phyloP scores from a whole-genome alignment of 92 coral and sea anemone species.

The Anthopleura xanthogrammica region DNA sequence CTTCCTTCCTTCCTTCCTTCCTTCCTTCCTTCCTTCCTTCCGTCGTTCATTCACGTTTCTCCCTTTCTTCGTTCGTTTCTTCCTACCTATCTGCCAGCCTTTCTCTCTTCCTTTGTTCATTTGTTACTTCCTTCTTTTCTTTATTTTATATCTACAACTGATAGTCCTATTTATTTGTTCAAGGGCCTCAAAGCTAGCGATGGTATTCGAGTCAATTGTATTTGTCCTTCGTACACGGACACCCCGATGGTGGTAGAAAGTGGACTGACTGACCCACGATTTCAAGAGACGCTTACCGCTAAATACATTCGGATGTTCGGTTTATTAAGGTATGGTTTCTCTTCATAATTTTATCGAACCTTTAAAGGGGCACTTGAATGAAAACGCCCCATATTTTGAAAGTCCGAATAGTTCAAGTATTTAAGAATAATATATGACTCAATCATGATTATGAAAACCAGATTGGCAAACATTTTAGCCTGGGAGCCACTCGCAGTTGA shows the following conservation, averaged over 20 bases:
- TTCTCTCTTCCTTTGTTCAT: background rate
- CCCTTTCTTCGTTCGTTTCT: background rate
- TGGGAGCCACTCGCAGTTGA: no score
- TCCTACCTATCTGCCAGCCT: no score
- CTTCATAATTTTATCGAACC: background rate
- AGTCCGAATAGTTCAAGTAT: no score
- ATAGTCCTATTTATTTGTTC: background rate
- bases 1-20: background rate
- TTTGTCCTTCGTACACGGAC: constrained; percentile 80
- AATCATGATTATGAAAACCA: no score
- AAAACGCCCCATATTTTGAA: no score
- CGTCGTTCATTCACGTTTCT: background rate
- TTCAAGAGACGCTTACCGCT: background rate
- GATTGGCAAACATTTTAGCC: no score
- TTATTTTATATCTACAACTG: background rate
- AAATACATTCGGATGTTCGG: constrained; percentile 23
- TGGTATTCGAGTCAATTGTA: constrained; percentile 79
- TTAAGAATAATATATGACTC: no score
- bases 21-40: background rate
- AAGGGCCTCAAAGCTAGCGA: constrained; percentile 51
- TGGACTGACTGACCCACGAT: constrained; percentile 10
- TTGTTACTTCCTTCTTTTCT: background rate
- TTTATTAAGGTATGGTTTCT: constrained; percentile 21
- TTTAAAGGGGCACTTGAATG: background rate
- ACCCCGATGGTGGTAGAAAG: constrained; percentile 49